Conservation (phyloP, 1,140 invertebrate genomes). For the Pinna nobilis region DNA sequence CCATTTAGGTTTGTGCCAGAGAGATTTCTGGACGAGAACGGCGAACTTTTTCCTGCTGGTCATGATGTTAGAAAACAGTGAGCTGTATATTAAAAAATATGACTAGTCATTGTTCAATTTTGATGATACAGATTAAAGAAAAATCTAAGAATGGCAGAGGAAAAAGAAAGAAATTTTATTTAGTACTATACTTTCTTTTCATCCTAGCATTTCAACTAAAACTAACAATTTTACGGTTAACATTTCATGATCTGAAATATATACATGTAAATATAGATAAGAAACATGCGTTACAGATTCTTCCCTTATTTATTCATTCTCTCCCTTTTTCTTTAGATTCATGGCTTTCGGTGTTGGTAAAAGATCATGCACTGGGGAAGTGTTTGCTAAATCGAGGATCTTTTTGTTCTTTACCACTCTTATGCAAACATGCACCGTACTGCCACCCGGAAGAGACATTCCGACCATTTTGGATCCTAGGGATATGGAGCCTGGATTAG, state of each 20-base stretch:
- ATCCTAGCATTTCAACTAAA: no score
- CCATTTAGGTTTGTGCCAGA: slow-evolving; percentile 84
- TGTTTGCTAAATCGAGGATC: slow-evolving; percentile 5
- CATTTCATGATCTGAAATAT: no score
- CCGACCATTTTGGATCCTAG: background rate
- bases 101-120: no score
- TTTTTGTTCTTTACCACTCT: slow-evolving; percentile 5
- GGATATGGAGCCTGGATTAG: background rate
- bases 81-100: no score
- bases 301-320: no score
- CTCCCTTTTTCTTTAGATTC: background rate
- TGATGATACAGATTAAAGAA: no score
- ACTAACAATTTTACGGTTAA: no score
- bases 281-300: no score
- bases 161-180: no score
- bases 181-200: no score
- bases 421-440: background rate
- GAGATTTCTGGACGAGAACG: slow-evolving; percentile 69
- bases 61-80: slow-evolving; percentile 27
- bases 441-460: background rate
- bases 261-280: no score
- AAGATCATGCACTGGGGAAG: slow-evolving; percentile 1
- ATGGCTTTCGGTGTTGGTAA: background rate
- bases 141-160: no score
- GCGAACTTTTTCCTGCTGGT: slow-evolving; percentile 12